Percentiles rank a stretch among this genome's conserved stretches.
Evolutionary conservation across 2,113 vertebrate species (phyloP).

Genomic region (Lepisosteus osseus): DNA sequence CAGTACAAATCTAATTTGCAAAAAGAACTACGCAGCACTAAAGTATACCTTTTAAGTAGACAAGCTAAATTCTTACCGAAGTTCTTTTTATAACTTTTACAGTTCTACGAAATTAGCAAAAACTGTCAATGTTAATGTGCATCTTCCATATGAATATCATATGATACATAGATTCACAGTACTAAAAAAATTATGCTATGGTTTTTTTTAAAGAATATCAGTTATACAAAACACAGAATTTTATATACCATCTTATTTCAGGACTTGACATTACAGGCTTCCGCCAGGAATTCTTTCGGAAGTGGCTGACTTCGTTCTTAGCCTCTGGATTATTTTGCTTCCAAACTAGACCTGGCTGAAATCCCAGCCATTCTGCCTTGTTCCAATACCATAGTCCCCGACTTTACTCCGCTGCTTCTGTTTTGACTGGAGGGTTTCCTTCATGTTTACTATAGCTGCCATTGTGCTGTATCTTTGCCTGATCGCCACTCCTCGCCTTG

Average conservation of each 20-base stretch:
- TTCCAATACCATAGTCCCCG: neutral
- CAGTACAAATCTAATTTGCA: neutral
- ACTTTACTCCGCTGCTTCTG: conserved; percentile 44
- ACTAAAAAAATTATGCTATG: neutral
- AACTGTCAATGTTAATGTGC: conserved; percentile 13
- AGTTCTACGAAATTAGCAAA: neutral
- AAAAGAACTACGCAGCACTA: too few species aligned
- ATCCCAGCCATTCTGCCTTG: neutral
- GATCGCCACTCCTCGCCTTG: conserved; percentile 58
- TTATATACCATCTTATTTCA: too few species aligned
- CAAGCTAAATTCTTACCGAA: conserved; percentile 18
- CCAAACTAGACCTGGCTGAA: too few species aligned
- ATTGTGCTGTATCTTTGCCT: conserved; percentile 67
- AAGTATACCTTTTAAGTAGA: conserved; percentile 1
- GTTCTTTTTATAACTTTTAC: conserved; percentile 4
- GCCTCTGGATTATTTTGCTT: too few species aligned
- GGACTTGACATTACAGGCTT: neutral
- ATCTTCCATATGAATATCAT: conserved; percentile 35
- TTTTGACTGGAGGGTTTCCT: conserved; percentile 58
- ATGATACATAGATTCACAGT: conserved; percentile 28
- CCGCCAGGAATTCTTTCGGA: too few species aligned
- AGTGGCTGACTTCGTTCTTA: too few species aligned
- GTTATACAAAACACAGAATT: conserved; percentile 2
- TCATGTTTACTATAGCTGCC: conserved; percentile 78
- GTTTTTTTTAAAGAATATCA: neutral